Evolutionary conservation across 2,888 invertebrate genomes (phyloP).

Genomic region (Drosophila mercatorum): DNA sequence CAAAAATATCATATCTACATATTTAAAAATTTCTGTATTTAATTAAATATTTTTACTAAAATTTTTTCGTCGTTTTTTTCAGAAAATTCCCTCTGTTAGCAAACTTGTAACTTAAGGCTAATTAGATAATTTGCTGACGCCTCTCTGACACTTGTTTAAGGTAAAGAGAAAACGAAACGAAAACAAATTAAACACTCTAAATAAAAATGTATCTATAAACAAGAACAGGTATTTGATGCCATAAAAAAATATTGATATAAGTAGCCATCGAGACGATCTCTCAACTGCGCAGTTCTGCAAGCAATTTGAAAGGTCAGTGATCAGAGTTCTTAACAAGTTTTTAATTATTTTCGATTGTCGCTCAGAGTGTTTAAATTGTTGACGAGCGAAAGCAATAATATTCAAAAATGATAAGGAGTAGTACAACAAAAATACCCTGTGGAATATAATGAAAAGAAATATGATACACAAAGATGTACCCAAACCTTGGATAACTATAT

Average conservation of each 20-base stretch:
- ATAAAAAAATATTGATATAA: neutral
- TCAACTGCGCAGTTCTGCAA: slow-evolving; percentile 41
- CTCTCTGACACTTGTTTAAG: slow-evolving; percentile 7
- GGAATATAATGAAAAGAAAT: neutral
- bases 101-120: neutral
- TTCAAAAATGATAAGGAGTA: neutral
- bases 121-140: neutral
- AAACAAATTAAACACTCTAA: slow-evolving; percentile 4
- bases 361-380: slow-evolving; percentile 15
- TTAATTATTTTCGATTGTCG: slow-evolving; percentile 23
- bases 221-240: slow-evolving; percentile 16
- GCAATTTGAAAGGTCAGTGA: slow-evolving; percentile 42
- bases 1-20: too few relatives aligned
- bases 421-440: slow-evolving; percentile 5
- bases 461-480: too few relatives aligned
- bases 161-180: neutral
- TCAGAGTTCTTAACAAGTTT: slow-evolving; percentile 36
- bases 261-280: slow-evolving; percentile 3
- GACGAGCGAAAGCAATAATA: slow-evolving; percentile 20
- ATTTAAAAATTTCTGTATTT: too few relatives aligned
- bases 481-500: too few relatives aligned
- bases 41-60: too few relatives aligned
- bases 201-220: slow-evolving; percentile 4
- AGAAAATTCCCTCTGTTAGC: neutral
- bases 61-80: too few relatives aligned